Evolutionary conservation across 2,113 vertebrate genomes (phyloP), one percentile per base, ranked within the genome.

Genomic region (Lota lota): DNA sequence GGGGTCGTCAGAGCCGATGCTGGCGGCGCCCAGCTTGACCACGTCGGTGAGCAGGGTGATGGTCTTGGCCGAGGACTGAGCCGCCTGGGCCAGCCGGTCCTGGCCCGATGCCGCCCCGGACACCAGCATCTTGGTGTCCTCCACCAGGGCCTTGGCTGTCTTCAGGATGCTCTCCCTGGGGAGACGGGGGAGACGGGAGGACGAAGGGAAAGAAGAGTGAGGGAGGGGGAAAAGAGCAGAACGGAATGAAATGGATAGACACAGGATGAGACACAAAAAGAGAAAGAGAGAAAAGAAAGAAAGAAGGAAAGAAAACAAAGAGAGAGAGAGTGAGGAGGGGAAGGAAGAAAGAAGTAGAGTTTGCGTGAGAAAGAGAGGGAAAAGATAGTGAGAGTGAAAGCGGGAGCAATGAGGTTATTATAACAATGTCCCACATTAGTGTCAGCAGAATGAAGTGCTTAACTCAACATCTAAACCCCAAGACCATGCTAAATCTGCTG

Each of bases 11-110:
- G 96, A 94, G 61, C 97, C 97, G 50, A 99, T 90, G 88, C 97
- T 98, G 78, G 97, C 93, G 0, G 97, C 96, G 60, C 97, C 97
- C 69, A 98, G 79, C 80, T 99, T 99, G 68, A 99, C 97, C 68
- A 98, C 97, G 72, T 99, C 97, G 0, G 97, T 97, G 19, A 99
- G 94, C 0, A 98, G 96, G n/a, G 97, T 99, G 72, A 99, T 99
- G 85, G 97, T 99, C 85, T 93, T 95, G 58, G 96, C 97, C 0
- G 97, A 99, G 0, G 96, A 98, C 76, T 96, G 95, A 15, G 97
- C 97, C 0, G 97, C 97, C 78, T 99, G 96, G 60, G 97, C 95
- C 78, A 99, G 86, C 74, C 92, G 95, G 58, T 99, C 97, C 77
- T 96, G 97, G 78, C 97, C 97, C 0, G 96, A 97, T 0, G 97